phyloP scores from a whole-genome alignment of 2,113 vertebrate genomes.

The sheep (Ovis aries) region DNA sequence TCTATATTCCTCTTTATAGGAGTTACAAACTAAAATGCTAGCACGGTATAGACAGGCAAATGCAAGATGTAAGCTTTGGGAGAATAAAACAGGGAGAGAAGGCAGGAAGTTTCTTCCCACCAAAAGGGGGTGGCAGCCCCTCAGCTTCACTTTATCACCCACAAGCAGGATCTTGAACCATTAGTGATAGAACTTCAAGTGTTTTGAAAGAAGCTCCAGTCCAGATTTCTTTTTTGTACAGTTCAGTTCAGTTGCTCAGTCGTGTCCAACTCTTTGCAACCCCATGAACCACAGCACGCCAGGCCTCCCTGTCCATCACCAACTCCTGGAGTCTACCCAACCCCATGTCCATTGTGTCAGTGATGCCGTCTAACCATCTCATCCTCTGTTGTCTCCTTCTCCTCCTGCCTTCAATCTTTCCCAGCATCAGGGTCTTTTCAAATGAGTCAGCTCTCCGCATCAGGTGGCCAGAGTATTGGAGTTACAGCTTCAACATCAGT shows the following conservation, averaged over 20 bases:
- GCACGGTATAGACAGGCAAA: too few species aligned
- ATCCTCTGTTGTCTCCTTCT: neutral
- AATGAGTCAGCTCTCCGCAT: neutral
- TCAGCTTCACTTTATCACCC: neutral
- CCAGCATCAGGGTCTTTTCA: neutral
- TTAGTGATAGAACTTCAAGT: neutral
- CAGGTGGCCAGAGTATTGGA: neutral
- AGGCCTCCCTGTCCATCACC: neutral
- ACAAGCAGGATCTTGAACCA: neutral
- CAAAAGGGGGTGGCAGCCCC: neutral
- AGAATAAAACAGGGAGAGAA: neutral
- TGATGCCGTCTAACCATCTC: neutral
- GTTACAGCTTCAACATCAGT: neutral
- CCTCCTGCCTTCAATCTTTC: neutral
- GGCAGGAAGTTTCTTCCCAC: neutral
- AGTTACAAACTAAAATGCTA: neutral
- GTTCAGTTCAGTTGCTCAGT: neutral
- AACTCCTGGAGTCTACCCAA: neutral
- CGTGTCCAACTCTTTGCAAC: accelerated
- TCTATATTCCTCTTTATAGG: neutral
- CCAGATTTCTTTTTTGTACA: neutral
- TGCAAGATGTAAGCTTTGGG: neutral
- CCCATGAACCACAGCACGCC: accelerated
- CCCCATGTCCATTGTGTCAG: neutral
- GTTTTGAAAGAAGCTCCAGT: neutral